These are phyloP conservation scores for Monomorium pharaonis DNA, from an alignment of 1,140 invertebrate species.

Conservation along the genomic window DNA sequence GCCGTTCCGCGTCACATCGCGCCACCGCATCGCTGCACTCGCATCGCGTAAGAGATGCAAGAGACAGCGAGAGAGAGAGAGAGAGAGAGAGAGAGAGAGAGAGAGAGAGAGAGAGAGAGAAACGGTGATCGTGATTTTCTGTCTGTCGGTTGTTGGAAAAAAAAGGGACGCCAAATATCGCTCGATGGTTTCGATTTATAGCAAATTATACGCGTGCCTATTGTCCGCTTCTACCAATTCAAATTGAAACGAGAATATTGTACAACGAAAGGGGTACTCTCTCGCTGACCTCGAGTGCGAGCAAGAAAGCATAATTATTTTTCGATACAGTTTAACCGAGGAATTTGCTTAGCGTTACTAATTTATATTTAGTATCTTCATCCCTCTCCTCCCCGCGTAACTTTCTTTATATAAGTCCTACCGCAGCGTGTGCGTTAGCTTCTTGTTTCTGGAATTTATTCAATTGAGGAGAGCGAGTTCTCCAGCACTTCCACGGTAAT, in stretches of 20 bases:
- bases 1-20: conserved; percentile 22
- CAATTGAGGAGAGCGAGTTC: background rate
- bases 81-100: too few species aligned
- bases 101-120: too few species aligned
- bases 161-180: conserved; percentile 8
- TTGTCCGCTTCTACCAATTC: background rate
- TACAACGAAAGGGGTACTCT: too few species aligned
- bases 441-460: background rate
- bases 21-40: conserved; percentile 13
- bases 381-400: background rate
- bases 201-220: conserved; percentile 19
- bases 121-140: conserved; percentile 20
- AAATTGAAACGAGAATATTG: background rate
- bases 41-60: conserved; percentile 5
- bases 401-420: background rate
- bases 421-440: background rate
- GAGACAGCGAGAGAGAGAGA: background rate
- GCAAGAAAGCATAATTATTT: background rate
- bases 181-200: conserved; percentile 37
- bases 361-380: background rate
- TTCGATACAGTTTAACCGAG: background rate
- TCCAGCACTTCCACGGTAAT: background rate
- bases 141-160: background rate
- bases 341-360: background rate
- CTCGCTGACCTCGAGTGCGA: too few species aligned